phyloP scores from a whole-genome alignment of 2,113 vertebrate species.

The Esox niger region DNA sequence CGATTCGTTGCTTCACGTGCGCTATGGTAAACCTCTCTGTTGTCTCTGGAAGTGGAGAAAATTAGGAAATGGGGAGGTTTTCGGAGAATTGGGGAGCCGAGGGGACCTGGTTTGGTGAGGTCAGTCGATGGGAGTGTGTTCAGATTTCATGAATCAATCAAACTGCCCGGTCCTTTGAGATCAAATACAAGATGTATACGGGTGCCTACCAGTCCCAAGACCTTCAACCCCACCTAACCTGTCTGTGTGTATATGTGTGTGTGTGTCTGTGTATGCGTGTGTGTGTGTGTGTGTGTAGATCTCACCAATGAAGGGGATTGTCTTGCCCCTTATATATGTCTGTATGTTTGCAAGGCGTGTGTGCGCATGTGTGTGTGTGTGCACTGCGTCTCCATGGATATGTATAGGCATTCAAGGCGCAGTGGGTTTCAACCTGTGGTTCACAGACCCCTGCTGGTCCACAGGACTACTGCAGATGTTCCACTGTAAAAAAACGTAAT shows the following conservation, averaged over 20 bases:
- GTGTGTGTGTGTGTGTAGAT: background rate
- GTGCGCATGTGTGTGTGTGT: conserved; percentile 6
- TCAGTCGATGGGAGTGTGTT: background rate
- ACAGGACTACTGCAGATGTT: no score
- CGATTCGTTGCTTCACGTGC: background rate
- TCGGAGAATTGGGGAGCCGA: background rate
- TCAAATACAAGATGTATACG: conserved; percentile 59
- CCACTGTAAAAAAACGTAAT: no score
- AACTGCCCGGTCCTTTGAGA: conserved; percentile 17
- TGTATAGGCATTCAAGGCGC: no score
- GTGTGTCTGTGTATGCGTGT: conserved; percentile 13
- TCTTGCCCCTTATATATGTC: background rate
- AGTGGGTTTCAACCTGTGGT: no score
- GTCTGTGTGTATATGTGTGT: conserved; percentile 18
- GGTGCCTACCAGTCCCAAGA: conserved; percentile 46
- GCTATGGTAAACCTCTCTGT: background rate
- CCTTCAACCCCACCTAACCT: conserved; percentile 50
- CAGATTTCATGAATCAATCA: conserved; percentile 19
- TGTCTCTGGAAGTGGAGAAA: no score
- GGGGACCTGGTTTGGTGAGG: background rate
- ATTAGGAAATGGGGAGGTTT: background rate
- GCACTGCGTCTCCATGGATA: conserved; percentile 1
- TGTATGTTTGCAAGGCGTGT: background rate
- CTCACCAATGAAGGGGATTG: background rate
- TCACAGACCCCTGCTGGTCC: no score